phyloP scores from a whole-genome alignment of 2,888 invertebrate species.

The Laothoe populi region DNA sequence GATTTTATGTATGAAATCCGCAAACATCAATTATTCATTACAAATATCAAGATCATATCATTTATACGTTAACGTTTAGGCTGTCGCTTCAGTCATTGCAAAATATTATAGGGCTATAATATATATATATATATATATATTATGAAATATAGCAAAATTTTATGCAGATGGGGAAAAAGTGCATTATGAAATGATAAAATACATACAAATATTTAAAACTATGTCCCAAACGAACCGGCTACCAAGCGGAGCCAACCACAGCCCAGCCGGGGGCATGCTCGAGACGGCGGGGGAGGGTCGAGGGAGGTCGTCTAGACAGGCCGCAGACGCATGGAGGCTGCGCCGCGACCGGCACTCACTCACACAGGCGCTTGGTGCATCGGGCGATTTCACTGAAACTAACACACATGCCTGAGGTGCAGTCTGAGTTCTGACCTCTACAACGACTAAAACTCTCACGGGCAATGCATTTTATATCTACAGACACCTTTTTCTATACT shows the following conservation, averaged over 20 bases:
- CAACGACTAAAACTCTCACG: conserved; percentile 48
- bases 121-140: too few species aligned
- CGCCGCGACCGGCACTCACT: conserved; percentile 62
- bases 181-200: neutral
- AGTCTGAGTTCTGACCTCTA: conserved; percentile 60
- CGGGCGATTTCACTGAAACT: conserved; percentile 56
- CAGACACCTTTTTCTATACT: neutral
- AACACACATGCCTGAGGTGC: conserved; percentile 46
- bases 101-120: too few species aligned
- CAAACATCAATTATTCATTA: too few species aligned
- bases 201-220: conserved; percentile 34
- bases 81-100: too few species aligned
- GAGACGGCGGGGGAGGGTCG: conserved; percentile 43
- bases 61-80: too few species aligned
- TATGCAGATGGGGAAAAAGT: too few species aligned
- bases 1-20: too few species aligned
- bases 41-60: too few species aligned
- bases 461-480: conserved; percentile 34
- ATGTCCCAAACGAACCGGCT: conserved; percentile 49
- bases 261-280: conserved; percentile 32
- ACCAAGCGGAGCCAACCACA: conserved; percentile 46
- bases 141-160: too few species aligned
- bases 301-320: conserved; percentile 78
- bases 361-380: conserved; percentile 66
- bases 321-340: conserved; percentile 83